phyloP scores from a whole-genome alignment of 2,797 vertebrate species.

The Schizothorax lantsangensis region DNA sequence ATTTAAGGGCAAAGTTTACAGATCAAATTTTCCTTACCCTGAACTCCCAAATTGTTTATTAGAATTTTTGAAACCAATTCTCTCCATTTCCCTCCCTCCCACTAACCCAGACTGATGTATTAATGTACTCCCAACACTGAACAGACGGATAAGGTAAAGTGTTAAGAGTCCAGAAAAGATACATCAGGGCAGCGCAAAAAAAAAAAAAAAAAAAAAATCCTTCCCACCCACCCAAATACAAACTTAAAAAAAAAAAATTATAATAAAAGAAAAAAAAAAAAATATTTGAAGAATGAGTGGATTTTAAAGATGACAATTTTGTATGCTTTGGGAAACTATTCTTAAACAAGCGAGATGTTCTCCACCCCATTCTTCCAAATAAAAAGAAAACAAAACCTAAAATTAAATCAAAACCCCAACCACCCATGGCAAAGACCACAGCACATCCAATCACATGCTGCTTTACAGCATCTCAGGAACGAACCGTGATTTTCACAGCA shows the following conservation, averaged over 20 bases:
- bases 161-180: constrained; percentile 44
- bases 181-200: constrained; percentile 78
- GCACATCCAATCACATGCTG: constrained; percentile 10
- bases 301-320: constrained; percentile 36
- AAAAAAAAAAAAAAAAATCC: constrained; percentile 67
- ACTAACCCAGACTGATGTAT: constrained; percentile 68
- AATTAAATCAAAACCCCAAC: constrained; percentile 38
- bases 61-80: constrained; percentile 35
- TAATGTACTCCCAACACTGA: background rate
- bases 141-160: background rate
- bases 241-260: constrained; percentile 66
- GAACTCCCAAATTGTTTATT: constrained; percentile 62
- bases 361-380: constrained; percentile 89
- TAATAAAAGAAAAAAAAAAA: constrained; percentile 73
- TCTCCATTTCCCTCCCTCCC: constrained; percentile 49
- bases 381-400: constrained; percentile 32
- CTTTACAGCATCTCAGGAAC: constrained; percentile 38
- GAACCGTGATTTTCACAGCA: constrained; percentile 52
- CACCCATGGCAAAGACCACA: constrained; percentile 56
- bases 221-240: constrained; percentile 66
- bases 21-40: constrained; percentile 64
- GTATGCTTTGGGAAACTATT: constrained; percentile 46
- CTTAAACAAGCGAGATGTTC: constrained; percentile 86
- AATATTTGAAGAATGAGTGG: constrained; percentile 77
- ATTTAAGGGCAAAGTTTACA: constrained; percentile 67